Evolutionary conservation across 2,113 vertebrate species (phyloP).

Genomic region (Cavia aperea): DNA sequence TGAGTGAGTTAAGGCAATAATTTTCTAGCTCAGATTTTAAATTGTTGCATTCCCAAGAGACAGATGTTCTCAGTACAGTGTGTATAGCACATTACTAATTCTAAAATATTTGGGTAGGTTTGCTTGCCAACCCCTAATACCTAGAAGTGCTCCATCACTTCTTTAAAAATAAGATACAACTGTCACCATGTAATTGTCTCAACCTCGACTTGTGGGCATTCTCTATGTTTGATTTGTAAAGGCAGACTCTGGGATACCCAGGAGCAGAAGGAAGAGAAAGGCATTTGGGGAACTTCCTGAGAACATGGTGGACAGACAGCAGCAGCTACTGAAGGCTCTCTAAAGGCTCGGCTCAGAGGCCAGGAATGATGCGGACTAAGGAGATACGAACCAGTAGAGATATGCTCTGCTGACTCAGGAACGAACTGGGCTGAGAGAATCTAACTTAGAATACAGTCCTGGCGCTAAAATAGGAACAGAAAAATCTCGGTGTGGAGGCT

Average conservation of each 20-base stretch:
- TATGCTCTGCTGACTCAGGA: too few relatives aligned
- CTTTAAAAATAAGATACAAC: constrained; percentile 50
- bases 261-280: not conserved
- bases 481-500: too few relatives aligned
- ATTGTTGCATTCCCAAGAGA: constrained; percentile 29
- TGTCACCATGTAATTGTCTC: constrained; percentile 29
- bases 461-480: too few relatives aligned
- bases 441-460: too few relatives aligned
- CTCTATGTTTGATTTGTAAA: constrained; percentile 26
- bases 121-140: constrained; percentile 58
- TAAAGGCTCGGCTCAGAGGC: too few relatives aligned
- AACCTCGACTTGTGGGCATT: constrained; percentile 36
- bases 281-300: constrained; percentile 29
- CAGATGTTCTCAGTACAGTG: constrained; percentile 15
- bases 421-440: too few relatives aligned
- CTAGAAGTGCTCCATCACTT: constrained; percentile 4
- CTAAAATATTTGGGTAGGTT: constrained; percentile 57
- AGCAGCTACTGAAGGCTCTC: too few relatives aligned
- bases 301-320: too few relatives aligned
- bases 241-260: not conserved
- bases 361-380: too few relatives aligned
- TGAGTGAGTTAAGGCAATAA: not conserved
- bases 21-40: constrained; percentile 31
- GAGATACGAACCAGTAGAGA: too few relatives aligned
- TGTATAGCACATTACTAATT: constrained; percentile 38